Evolutionary conservation across 2,113 vertebrate species (phyloP).

Genomic region (Megatriorchis doriae): DNA sequence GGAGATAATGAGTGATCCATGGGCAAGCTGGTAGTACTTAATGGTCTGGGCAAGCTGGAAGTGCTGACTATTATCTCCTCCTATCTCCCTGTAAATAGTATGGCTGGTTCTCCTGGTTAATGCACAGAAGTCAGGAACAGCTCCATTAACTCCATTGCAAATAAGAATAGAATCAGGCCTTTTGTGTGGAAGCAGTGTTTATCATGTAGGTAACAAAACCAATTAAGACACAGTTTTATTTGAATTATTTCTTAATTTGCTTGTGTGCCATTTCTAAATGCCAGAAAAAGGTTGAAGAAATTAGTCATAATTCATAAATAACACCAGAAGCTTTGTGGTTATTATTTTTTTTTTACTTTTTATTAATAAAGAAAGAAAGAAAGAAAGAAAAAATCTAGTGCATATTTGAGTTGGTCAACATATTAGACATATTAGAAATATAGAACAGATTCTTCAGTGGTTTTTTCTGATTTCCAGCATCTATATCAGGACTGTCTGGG

Average conservation of each 20-base stretch:
- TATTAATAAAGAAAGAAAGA: neutral
- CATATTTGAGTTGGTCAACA: neutral
- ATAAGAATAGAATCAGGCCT: neutral
- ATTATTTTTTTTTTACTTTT: neutral
- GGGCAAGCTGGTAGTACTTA: neutral
- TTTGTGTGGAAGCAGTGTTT: neutral
- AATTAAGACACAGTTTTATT: neutral
- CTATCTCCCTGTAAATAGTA: neutral
- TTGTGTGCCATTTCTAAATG: neutral
- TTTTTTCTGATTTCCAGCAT: neutral
- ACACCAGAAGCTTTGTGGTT: neutral
- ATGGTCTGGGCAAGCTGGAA: neutral
- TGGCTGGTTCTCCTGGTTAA: neutral
- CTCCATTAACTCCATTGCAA: neutral
- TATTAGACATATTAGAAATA: neutral
- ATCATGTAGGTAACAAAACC: neutral
- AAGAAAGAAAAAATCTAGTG: neutral
- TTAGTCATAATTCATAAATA: neutral
- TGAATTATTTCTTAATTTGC: neutral
- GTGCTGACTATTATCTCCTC: neutral
- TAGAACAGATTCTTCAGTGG: neutral
- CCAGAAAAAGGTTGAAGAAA: neutral
- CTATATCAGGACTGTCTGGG: neutral
- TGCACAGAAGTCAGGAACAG: neutral
- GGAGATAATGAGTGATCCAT: neutral